Evolutionary conservation across 2,888 invertebrate species (phyloP).

Genomic region (Aphrophora alni): DNA sequence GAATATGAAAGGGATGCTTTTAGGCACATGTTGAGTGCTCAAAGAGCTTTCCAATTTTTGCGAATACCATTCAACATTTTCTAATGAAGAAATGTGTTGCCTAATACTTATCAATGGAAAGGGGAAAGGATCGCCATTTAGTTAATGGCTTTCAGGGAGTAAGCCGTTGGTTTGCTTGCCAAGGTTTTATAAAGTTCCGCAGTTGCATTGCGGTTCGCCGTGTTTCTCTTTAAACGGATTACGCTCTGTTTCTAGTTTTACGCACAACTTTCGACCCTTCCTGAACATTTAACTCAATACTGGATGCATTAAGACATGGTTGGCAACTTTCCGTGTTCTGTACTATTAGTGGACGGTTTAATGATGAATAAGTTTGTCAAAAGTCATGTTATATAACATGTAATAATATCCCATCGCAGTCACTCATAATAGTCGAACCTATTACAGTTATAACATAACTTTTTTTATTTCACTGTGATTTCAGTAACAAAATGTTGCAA

Average conservation of each 20-base stretch:
- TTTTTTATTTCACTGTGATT: too few species aligned
- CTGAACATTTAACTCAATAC: neutral
- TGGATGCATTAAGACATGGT: neutral
- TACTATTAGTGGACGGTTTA: too few species aligned
- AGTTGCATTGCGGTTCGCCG: neutral
- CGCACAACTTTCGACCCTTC: neutral
- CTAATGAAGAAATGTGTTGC: neutral
- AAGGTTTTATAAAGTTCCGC: neutral
- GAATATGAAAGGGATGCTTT: neutral
- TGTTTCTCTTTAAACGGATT: neutral
- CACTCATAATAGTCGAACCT: too few species aligned
- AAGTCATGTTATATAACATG: too few species aligned
- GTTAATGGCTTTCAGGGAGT: neutral
- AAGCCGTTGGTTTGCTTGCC: too few species aligned
- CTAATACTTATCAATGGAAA: neutral
- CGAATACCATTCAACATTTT: neutral
- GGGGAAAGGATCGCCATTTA: neutral
- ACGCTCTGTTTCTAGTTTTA: neutral
- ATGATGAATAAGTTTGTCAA: too few species aligned
- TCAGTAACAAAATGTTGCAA: too few species aligned
- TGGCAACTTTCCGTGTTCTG: neutral
- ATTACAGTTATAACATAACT: too few species aligned
- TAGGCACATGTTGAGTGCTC: neutral
- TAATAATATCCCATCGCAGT: too few species aligned
- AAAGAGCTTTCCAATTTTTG: slow-evolving; percentile 5